Evolutionary conservation across 2,888 invertebrate genomes (phyloP).

Genomic region (Scrobipalpa costella): DNA sequence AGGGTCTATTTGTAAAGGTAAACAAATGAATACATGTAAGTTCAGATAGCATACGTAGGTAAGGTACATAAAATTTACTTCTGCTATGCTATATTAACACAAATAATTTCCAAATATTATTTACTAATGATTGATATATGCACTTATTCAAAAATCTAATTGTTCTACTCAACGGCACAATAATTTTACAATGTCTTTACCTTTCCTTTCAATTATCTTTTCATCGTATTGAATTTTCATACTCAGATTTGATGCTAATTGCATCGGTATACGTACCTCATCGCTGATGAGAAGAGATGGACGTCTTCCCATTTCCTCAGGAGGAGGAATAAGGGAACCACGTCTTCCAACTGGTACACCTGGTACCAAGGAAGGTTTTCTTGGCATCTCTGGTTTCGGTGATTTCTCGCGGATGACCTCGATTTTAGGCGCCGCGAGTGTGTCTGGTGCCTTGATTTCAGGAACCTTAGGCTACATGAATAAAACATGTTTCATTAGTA

Average conservation of each 20-base stretch:
- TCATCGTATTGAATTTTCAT: background rate
- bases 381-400: slow-evolving; percentile 82
- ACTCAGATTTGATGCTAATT: slow-evolving; percentile 16
- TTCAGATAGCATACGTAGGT: background rate
- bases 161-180: slow-evolving; percentile 23
- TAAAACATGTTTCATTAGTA: slow-evolving; percentile 19
- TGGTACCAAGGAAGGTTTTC: slow-evolving; percentile 89
- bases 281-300: slow-evolving; percentile 96
- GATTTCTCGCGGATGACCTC: slow-evolving; percentile 92
- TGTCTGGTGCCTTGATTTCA: slow-evolving; percentile 85
- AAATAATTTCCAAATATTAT: background rate
- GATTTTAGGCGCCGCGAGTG: slow-evolving; percentile 88
- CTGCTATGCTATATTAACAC: background rate
- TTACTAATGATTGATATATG: background rate
- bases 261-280: slow-evolving; percentile 86
- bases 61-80: slow-evolving; percentile 5
- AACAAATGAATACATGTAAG: slow-evolving; percentile 9
- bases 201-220: slow-evolving; percentile 27
- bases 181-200: slow-evolving; percentile 29
- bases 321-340: slow-evolving; percentile 94
- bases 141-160: slow-evolving; percentile 18
- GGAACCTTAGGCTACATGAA: slow-evolving; percentile 78
- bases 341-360: slow-evolving; percentile 77
- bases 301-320: slow-evolving; percentile 92
- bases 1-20: slow-evolving; percentile 37